Conservation (phyloP, 2,113 vertebrate species). For the Seriola rivoliana region DNA sequence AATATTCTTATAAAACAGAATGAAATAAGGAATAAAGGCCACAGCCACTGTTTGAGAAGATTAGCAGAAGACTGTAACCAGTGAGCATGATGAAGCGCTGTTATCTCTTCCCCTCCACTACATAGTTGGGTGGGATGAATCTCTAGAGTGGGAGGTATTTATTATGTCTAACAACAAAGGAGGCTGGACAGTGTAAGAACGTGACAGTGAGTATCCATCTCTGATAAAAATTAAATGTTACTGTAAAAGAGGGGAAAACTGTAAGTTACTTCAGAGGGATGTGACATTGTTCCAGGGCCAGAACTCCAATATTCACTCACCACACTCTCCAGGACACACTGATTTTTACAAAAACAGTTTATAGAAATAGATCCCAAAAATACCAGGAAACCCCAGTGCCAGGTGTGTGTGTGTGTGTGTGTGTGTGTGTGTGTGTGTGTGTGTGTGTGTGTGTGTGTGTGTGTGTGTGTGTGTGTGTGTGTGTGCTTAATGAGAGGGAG, state of each 20-base stretch:
- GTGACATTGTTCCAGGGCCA: not conserved
- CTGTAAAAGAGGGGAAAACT: not conserved
- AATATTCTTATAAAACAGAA: too few species aligned
- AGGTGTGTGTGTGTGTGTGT: conserved; percentile 10
- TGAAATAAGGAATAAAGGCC: not conserved
- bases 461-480: conserved; percentile 11
- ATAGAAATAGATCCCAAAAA: conserved; percentile 41
- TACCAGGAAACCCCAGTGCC: conserved; percentile 13
- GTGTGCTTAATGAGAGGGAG: conserved; percentile 23
- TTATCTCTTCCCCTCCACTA: not conserved
- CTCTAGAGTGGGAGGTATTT: conserved; percentile 11
- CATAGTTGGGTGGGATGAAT: conserved; percentile 4
- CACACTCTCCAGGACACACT: conserved; percentile 2
- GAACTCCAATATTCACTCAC: conserved; percentile 6
- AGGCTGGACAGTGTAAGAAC: not conserved
- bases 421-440: too few species aligned
- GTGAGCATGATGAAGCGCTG: not conserved
- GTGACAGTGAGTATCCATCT: conserved; percentile 11
- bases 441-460: conserved; percentile 10
- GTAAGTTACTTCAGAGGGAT: not conserved
- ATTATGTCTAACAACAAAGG: conserved; percentile 9
- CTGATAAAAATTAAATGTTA: conserved; percentile 28
- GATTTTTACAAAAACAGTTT: conserved; percentile 6
- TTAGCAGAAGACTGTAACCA: not conserved
- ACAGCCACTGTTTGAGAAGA: not conserved